These are phyloP conservation scores for Apolygus lucorum DNA, from an alignment of 1,140 invertebrate genomes.

Conservation along the genomic window DNA sequence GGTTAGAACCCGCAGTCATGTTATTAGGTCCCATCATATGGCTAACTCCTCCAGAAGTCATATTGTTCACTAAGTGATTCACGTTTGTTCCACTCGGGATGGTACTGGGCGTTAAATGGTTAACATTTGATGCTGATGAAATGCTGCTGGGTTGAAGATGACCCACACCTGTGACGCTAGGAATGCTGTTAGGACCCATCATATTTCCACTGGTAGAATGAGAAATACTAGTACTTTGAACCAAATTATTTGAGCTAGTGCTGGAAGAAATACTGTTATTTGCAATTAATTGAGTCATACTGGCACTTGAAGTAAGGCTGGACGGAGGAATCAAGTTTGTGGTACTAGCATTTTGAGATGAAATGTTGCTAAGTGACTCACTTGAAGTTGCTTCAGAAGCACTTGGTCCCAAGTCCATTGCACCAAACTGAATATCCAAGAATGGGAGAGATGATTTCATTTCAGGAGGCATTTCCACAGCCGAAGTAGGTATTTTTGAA, in stretches of 20 bases:
- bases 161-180: neutral
- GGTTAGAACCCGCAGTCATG: neutral
- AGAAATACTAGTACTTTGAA: too few species aligned
- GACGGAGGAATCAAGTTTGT: neutral
- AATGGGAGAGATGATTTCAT: neutral
- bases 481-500: neutral
- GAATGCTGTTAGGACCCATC: neutral
- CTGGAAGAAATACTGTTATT: too few species aligned
- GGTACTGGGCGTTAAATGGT: neutral
- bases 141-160: neutral
- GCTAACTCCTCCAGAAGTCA: neutral
- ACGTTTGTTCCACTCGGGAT: too few species aligned
- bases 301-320: neutral
- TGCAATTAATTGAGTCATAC: neutral
- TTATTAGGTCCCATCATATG: neutral
- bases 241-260: too few species aligned
- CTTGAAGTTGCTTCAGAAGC: neutral
- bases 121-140: neutral
- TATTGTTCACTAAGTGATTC: neutral
- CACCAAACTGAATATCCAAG: neutral
- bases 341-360: neutral
- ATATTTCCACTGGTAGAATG: neutral
- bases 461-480: conserved; percentile 6
- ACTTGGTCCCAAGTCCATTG: conserved; percentile 5
- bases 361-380: neutral